phyloP scores from a whole-genome alignment of 2,797 vertebrate genomes.

The Zalophus californianus region DNA sequence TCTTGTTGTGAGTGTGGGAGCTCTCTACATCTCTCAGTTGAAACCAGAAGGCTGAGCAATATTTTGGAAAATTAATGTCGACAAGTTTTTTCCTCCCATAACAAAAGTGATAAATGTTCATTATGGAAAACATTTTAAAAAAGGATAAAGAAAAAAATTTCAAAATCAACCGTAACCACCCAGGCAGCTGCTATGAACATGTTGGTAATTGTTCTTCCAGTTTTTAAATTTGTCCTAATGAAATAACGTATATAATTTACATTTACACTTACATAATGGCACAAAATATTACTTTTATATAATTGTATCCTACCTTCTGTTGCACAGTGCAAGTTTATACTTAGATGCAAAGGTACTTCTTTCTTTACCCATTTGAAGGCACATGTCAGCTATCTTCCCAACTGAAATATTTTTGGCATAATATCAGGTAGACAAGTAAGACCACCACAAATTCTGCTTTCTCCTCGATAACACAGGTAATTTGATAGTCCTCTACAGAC shows the following conservation, averaged over 20 bases:
- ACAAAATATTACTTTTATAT: not conserved
- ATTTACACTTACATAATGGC: not conserved
- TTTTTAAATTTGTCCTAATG: constrained; percentile 24
- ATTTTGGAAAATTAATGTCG: not conserved
- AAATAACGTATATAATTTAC: not conserved
- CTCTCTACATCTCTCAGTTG: constrained; percentile 3
- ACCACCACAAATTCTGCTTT: constrained; percentile 30
- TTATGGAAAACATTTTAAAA: not conserved
- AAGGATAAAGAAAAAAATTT: not conserved
- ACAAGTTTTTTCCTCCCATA: not conserved
- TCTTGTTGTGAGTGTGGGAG: not conserved
- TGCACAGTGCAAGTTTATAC: not conserved
- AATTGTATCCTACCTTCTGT: not conserved
- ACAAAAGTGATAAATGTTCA: constrained; percentile 21
- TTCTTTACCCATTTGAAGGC: constrained; percentile 45
- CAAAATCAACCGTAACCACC: not conserved
- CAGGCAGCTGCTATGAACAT: not conserved
- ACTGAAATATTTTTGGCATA: constrained; percentile 12
- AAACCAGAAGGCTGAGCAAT: not conserved
- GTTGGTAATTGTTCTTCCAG: not conserved
- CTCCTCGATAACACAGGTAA: not conserved
- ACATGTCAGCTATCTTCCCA: not conserved
- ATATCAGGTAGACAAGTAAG: constrained; percentile 34
- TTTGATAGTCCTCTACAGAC: constrained; percentile 5
- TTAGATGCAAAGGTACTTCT: constrained; percentile 15